phyloP scores from a whole-genome alignment of 2,113 vertebrate species.

The Podarcis cretensis region DNA sequence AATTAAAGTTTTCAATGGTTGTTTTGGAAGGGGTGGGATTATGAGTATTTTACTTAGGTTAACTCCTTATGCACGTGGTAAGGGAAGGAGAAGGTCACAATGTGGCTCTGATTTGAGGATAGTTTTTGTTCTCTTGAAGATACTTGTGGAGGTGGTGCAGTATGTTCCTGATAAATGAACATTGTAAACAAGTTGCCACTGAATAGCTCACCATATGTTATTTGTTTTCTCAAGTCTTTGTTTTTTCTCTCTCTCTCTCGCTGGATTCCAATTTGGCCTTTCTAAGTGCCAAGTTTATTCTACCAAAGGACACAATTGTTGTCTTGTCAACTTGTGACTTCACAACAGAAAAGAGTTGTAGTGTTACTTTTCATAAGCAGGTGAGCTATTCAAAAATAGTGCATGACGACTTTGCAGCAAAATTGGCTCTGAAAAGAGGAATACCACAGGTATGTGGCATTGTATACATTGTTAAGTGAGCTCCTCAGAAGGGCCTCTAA shows the following conservation, averaged over 20 bases:
- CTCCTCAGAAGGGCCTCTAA: background rate
- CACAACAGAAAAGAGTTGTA: background rate
- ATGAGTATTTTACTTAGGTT: background rate
- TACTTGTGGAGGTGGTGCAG: background rate
- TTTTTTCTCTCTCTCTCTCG: background rate
- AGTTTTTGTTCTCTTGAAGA: background rate
- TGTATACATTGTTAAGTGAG: background rate
- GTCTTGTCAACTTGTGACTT: background rate
- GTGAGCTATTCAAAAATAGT: background rate
- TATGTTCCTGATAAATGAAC: background rate
- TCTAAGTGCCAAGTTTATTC: background rate
- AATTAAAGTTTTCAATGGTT: background rate
- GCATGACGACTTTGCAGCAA: background rate
- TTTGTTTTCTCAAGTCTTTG: background rate
- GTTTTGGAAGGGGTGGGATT: background rate
- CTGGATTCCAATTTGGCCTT: background rate
- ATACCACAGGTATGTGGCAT: too few species aligned
- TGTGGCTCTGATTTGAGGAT: background rate
- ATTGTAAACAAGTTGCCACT: background rate
- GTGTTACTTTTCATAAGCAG: background rate
- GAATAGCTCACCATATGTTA: background rate
- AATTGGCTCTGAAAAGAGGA: background rate
- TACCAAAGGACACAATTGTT: background rate
- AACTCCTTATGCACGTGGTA: background rate
- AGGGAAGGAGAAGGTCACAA: background rate